Percentiles rank a stretch among this genome's conserved stretches.
phyloP scores from a whole-genome alignment of 23 tunicate species.

The Phallusia fumigata region DNA sequence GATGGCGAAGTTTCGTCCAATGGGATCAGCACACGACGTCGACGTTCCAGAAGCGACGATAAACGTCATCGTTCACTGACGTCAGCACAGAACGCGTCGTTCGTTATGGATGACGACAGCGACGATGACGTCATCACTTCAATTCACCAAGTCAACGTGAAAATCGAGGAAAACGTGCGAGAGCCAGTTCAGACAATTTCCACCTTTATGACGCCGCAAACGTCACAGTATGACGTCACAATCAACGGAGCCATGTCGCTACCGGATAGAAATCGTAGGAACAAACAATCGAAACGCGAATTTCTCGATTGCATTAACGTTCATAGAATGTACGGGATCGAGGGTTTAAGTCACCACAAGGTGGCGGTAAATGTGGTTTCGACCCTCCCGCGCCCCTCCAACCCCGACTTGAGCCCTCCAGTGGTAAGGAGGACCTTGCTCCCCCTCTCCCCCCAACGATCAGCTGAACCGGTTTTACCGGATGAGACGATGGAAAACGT shows the following conservation, averaged over 20 bases:
- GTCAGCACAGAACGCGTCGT: conserved; percentile 27
- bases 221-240: neutral
- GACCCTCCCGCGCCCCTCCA: neutral
- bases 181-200: neutral
- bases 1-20: neutral
- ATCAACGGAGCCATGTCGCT: neutral
- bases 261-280: neutral
- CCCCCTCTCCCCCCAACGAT: neutral
- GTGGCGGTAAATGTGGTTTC: neutral
- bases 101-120: conserved; percentile 16
- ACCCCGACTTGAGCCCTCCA: neutral
- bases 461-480: neutral
- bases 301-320: neutral
- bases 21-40: neutral
- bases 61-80: conserved; percentile 4
- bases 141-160: neutral
- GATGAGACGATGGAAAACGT: neutral
- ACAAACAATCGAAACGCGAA: neutral
- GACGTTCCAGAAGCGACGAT: neutral
- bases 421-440: neutral
- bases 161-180: neutral
- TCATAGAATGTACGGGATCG: neutral
- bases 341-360: neutral
- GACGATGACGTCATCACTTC: conserved; percentile 2
- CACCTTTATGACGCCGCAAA: neutral